phyloP scores from a whole-genome alignment of 2,888 invertebrate genomes.

The Choreutis nemorana region DNA sequence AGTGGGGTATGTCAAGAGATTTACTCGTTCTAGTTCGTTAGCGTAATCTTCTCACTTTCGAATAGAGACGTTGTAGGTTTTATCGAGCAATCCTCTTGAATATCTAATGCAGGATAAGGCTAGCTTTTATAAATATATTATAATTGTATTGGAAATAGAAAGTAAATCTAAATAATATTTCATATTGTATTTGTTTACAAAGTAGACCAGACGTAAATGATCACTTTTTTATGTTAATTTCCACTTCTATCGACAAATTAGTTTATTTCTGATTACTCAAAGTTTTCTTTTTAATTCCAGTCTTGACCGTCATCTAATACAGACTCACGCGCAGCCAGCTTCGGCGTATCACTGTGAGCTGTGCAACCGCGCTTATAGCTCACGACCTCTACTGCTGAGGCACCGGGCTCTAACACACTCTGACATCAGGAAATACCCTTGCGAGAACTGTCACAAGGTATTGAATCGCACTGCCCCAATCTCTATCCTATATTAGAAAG shows the following conservation, averaged over 20 bases:
- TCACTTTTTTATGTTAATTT: background rate
- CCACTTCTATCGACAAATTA: slow-evolving; percentile 1
- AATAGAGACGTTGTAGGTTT: slow-evolving; percentile 26
- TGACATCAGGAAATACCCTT: slow-evolving; percentile 85
- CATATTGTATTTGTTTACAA: too few relatives aligned
- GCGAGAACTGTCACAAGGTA: slow-evolving; percentile 92
- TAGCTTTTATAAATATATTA: too few relatives aligned
- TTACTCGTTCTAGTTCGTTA: slow-evolving; percentile 34
- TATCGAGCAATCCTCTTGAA: too few relatives aligned
- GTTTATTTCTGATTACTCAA: slow-evolving; percentile 5
- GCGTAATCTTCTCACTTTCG: slow-evolving; percentile 40
- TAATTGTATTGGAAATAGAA: too few relatives aligned
- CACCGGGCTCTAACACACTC: slow-evolving; percentile 86
- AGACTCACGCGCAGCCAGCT: slow-evolving; percentile 79
- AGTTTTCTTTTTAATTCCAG: slow-evolving; percentile 61
- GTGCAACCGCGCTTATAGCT: slow-evolving; percentile 84
- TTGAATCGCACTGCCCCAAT: slow-evolving; percentile 16
- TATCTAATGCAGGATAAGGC: too few relatives aligned
- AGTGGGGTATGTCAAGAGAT: slow-evolving; percentile 15
- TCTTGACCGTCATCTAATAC: slow-evolving; percentile 83
- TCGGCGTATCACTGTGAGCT: slow-evolving; percentile 84
- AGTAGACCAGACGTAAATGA: background rate
- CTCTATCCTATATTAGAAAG: background rate
- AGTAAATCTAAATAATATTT: too few relatives aligned
- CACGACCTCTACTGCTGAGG: slow-evolving; percentile 80